Percentiles rank a stretch among this genome's conserved stretches.
phyloP scores from a whole-genome alignment of 2,888 invertebrate species.

The Dynastes grantii region DNA sequence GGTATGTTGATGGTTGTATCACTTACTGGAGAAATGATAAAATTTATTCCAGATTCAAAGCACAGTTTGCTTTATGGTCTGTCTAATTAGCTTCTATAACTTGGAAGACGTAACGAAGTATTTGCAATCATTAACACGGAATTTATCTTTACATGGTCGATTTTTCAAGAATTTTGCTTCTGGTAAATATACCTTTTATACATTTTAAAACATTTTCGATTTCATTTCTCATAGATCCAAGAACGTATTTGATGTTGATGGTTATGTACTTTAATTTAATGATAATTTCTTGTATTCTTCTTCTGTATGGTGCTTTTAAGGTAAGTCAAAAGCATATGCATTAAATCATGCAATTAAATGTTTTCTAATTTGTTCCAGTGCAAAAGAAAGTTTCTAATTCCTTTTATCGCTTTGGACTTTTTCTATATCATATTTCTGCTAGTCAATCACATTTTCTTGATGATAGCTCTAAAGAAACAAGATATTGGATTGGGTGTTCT shows the following conservation, averaged over 20 bases:
- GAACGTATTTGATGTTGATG: slow-evolving; percentile 22
- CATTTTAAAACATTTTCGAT: neutral
- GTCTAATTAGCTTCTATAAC: slow-evolving; percentile 31
- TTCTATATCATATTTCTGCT: slow-evolving; percentile 38
- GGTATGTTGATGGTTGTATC: slow-evolving; percentile 13
- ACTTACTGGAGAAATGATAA: neutral
- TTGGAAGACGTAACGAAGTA: neutral
- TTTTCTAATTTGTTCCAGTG: slow-evolving; percentile 33
- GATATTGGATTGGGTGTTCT: slow-evolving; percentile 42
- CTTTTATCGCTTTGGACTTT: slow-evolving; percentile 35
- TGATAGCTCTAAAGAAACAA: slow-evolving; percentile 48
- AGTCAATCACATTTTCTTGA: slow-evolving; percentile 31
- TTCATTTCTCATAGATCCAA: slow-evolving; percentile 34
- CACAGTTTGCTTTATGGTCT: slow-evolving; percentile 43
- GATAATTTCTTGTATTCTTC: slow-evolving; percentile 42
- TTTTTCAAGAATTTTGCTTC: slow-evolving; percentile 22
- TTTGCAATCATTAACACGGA: neutral
- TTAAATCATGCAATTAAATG: neutral
- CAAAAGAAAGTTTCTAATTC: slow-evolving; percentile 17
- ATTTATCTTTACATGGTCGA: slow-evolving; percentile 28
- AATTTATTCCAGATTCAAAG: slow-evolving; percentile 34
- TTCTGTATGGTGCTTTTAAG: slow-evolving; percentile 44
- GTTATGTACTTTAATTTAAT: slow-evolving; percentile 38
- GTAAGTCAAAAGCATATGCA: slow-evolving; percentile 19
- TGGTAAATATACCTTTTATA: slow-evolving; percentile 18